These are phyloP conservation scores for Leucosticte australis DNA, from an alignment of 2,113 vertebrate species.

Conservation along the genomic window DNA sequence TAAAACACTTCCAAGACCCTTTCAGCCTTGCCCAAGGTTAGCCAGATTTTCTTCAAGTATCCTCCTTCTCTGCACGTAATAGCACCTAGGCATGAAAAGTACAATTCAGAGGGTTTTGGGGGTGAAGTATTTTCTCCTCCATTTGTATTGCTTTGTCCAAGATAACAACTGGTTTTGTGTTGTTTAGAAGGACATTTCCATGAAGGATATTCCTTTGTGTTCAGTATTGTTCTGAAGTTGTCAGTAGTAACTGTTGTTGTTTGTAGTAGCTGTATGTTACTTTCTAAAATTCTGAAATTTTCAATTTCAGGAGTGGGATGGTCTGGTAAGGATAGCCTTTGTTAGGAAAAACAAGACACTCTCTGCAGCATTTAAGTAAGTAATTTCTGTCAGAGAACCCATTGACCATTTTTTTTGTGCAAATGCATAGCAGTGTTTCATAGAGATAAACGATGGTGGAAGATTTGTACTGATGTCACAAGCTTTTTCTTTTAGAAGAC, in stretches of 20 bases:
- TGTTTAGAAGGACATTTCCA: neutral
- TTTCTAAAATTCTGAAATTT: neutral
- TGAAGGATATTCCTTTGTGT: neutral
- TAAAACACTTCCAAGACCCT: neutral
- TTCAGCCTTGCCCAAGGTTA: neutral
- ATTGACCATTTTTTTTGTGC: neutral
- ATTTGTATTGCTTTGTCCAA: neutral
- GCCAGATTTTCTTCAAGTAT: neutral
- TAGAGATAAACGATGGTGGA: neutral
- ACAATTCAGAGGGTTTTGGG: neutral
- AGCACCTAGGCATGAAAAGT: fast-evolving
- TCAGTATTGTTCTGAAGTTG: neutral
- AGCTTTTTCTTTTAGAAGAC: neutral
- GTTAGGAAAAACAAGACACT: conserved; percentile 98
- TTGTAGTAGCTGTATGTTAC: neutral
- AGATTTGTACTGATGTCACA: neutral
- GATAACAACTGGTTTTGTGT: neutral
- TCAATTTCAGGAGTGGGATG: conserved; percentile 92
- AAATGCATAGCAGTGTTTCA: neutral
- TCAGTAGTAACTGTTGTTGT: neutral
- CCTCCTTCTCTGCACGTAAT: neutral
- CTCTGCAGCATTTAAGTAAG: conserved; percentile 93
- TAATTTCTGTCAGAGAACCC: neutral
- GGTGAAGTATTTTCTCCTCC: neutral
- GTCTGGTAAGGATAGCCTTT: conserved; percentile 96